A percentile compares a stretch with the other conserved stretches of the same genome.
Evolutionary conservation across 1,140 invertebrate species (phyloP).

Genomic region (Drosophila persimilis): DNA sequence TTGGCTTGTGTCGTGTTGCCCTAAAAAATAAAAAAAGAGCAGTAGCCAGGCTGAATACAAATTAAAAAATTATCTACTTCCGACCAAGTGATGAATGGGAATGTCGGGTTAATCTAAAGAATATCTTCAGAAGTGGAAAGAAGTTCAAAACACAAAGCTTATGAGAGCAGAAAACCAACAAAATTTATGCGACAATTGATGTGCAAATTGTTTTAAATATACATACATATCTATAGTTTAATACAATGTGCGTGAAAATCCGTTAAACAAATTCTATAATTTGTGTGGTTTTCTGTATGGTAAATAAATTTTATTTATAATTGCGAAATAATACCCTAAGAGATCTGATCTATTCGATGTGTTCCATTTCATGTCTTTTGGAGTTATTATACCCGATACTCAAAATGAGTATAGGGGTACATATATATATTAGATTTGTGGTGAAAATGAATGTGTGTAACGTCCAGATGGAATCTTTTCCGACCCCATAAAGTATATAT

Average conservation of each 20-base stretch:
- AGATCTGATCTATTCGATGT: too few species aligned
- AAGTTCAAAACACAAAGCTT: constrained; percentile 16
- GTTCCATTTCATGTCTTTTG: too few species aligned
- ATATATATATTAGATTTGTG: too few species aligned
- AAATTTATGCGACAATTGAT: constrained; percentile 5
- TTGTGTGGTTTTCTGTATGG: constrained; percentile 10
- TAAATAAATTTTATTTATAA: constrained; percentile 13
- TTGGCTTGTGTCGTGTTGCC: constrained; percentile 7
- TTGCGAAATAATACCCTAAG: neutral
- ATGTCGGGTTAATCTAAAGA: constrained; percentile 33
- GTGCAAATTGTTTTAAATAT: constrained; percentile 17
- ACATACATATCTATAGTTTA: constrained; percentile 1
- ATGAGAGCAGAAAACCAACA: too few species aligned
- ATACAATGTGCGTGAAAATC: constrained; percentile 5
- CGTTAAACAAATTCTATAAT: neutral
- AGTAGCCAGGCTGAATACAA: constrained; percentile 51
- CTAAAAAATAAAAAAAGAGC: constrained; percentile 19
- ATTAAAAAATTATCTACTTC: constrained; percentile 57
- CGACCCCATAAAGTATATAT: too few species aligned
- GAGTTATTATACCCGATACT: too few species aligned
- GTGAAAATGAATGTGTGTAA: too few species aligned
- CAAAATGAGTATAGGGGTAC: too few species aligned
- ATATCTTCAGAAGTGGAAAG: constrained; percentile 5
- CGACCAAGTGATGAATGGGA: constrained; percentile 42
- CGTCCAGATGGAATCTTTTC: too few species aligned